Percentiles rank a stretch among this genome's conserved stretches.
phyloP scores from a whole-genome alignment of 2,113 vertebrate genomes.

The Zosterops borbonicus region DNA sequence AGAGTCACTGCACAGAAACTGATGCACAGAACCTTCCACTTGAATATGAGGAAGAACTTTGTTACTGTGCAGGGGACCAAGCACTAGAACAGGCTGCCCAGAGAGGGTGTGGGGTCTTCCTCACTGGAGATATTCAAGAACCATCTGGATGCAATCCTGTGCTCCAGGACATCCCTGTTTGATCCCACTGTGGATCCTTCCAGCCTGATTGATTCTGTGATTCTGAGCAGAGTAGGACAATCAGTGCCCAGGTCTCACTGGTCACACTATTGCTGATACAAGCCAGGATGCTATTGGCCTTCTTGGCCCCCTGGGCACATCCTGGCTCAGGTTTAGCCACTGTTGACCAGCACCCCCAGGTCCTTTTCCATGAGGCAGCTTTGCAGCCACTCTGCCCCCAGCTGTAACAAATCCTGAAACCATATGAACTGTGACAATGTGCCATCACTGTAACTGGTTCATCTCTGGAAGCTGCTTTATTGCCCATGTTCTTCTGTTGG shows the following conservation, averaged over 20 bases:
- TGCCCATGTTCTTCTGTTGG: background rate
- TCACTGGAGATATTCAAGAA: background rate
- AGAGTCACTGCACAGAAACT: background rate
- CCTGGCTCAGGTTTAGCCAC: background rate
- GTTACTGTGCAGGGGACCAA: background rate
- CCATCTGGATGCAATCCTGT: background rate
- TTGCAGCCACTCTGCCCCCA: background rate
- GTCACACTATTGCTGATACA: background rate
- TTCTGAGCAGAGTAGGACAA: background rate
- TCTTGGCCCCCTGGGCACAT: background rate
- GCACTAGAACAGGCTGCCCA: background rate
- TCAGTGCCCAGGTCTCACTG: background rate
- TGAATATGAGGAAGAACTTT: background rate
- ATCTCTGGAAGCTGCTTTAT: background rate
- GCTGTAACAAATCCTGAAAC: background rate
- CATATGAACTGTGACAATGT: fast-evolving
- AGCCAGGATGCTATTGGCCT: background rate
- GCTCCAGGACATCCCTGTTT: background rate
- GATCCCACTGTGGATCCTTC: background rate
- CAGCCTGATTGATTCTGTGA: background rate
- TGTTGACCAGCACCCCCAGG: background rate
- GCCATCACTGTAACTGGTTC: background rate
- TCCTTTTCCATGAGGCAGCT: background rate
- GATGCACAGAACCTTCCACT: background rate
- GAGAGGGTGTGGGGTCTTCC: background rate